These are phyloP conservation scores for Cacatua alba DNA, from an alignment of 2,113 vertebrate species.

Conservation along the genomic window DNA sequence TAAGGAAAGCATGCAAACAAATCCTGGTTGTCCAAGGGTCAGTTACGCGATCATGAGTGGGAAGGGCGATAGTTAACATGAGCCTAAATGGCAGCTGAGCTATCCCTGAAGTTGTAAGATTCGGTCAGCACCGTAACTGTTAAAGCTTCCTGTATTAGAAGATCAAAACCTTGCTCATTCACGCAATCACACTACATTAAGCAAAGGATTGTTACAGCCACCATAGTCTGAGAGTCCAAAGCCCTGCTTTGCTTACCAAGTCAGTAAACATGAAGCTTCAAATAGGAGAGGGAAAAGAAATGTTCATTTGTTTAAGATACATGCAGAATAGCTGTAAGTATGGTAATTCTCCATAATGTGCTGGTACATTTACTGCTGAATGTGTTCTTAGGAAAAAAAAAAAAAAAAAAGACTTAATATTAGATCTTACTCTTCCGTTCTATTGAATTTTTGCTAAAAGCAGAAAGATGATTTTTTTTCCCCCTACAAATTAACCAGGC, in stretches of 20 bases:
- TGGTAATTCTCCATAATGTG: neutral
- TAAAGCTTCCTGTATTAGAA: neutral
- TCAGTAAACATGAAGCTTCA: slow-evolving; percentile 8
- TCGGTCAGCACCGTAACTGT: neutral
- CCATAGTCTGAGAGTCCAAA: neutral
- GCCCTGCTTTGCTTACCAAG: neutral
- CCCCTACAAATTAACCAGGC: no score
- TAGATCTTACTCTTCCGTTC: neutral
- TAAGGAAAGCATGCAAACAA: neutral
- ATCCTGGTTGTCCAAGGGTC: neutral
- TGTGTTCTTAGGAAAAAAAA: neutral
- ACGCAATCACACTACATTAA: neutral
- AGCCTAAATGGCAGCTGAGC: neutral
- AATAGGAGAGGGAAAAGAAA: neutral
- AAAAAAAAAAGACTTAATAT: neutral
- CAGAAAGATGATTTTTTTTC: neutral
- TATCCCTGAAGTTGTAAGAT: neutral
- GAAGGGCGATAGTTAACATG: neutral
- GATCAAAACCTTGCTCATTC: neutral
- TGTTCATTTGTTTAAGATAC: neutral
- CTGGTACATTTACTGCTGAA: slow-evolving; percentile 24
- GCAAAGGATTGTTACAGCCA: neutral
- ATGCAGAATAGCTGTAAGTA: slow-evolving; percentile 4
- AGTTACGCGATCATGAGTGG: neutral
- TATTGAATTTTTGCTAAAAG: slow-evolving; percentile 32